Evolutionary conservation across 2,888 invertebrate species (phyloP), one percentile per base, ranked within the genome.

Genomic region (Drosophila nr. medialis): DNA sequence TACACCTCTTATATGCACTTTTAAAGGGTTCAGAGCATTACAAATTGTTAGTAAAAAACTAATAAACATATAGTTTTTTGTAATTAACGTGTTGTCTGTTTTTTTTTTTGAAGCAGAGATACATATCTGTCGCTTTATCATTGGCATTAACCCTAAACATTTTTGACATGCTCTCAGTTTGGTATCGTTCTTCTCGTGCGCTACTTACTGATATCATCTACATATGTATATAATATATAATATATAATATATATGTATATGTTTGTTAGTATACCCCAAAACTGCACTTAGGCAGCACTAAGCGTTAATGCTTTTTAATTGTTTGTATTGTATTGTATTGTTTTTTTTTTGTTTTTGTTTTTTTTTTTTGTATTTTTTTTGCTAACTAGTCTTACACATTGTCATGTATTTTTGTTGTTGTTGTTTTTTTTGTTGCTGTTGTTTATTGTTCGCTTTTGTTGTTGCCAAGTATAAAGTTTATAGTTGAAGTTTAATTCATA

Each of bases 221-320:
- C 32, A 42, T 65, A 63, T 55, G 34, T 72, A 30, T 62, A 24
- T 51, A 54, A 34, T 71, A 48, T 67, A 40, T 60, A 48, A 34
- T 13, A 45, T 45, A 45, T 45, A 32, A 4, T 55, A 21, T 64
- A 40, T 55, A 30, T 72, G 42, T 58, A 36, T 63, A 36, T 76
- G 40, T 69, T 56, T 66, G 36, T 70, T 61, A 65, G 77, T 83
- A 75, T 83, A 85, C 71, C 75, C 70, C 61, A 69, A 51, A 64
- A 64, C 85, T 81, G 88, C 89, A 77, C 89, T 80, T 88, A 81
- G 86, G 86, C 86, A 88, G 86, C 84, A 32, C 71, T 86, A 86
- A 86, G 89, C 86, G 86, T 88, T 86, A 89, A 90, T 90, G 86
- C 89, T 90, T 86, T 80, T 88, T 65, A 84, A 80, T 84, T 83